Base-by-base conservation (phyloP, 2,888 invertebrate species). In the Magallana nippona region DNA sequence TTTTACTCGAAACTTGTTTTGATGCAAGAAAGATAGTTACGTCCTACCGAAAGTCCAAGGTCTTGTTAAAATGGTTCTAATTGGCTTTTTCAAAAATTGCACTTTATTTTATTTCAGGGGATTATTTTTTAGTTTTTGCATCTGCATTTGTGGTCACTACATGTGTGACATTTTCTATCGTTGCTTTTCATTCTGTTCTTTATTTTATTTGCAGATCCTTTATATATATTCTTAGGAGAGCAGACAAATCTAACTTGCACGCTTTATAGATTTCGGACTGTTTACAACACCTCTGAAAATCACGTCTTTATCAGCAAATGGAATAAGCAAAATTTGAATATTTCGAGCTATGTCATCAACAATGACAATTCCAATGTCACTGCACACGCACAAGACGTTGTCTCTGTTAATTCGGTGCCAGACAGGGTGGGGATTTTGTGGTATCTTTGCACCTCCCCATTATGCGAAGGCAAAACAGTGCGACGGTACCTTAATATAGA, bases 241-340 rank as follows among this genome's bases (percentile, higher is more conserved):
- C 19, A 71, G 71, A 71, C 32, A 27, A 71, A 71, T 71, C 15
- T 71, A 22, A 27, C 71, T 71, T 71, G 71, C 71, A 71, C 71
- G 27, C 71, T 71, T 71, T 11, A 15, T 71, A 71, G 71, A 27
- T 71, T 32, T 15, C 10, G 71, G 32, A 22, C 71, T 27, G 27
- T 15, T 71, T 15, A 27, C 71, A 32, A 32, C 32, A 15, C 71
- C 15, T 71, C 27, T 22, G 32, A 71, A 71, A 71, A 71, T 71
- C 10, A 22, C 27, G 32, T 71, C 27, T 10, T 2, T 32, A 71
- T 71, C 27, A 71, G 11, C 13, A 71, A 13, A 15, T 63, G 63
- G 63, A 22, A 63, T 27, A 10, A 27, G 13, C 71, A 71, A 1
- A 27, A 32, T 71, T 27, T 71, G 71, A 27, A 11, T 15, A 71